Conservation (phyloP, 2,113 vertebrate genomes). For the Gopherus flavomarginatus region DNA sequence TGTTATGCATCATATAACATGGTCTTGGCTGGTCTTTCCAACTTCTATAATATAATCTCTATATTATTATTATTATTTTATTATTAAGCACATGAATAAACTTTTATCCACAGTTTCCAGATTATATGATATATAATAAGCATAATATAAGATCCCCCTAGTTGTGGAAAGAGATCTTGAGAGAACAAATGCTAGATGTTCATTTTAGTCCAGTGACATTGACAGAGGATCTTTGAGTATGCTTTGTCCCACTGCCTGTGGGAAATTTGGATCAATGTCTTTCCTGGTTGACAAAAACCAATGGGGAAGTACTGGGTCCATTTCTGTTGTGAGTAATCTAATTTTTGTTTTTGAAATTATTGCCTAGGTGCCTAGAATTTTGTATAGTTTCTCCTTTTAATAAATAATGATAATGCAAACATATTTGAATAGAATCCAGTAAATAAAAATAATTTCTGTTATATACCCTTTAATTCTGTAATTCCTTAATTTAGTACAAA, state of each 20-base stretch:
- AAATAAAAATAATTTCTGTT: not conserved
- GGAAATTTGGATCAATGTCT: not conserved
- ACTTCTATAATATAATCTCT: too few relatives aligned
- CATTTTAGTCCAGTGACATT: not conserved
- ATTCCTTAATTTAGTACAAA: not conserved
- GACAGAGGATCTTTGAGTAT: not conserved
- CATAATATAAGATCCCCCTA: not conserved
- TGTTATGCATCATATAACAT: too few relatives aligned
- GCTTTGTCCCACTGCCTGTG: not conserved
- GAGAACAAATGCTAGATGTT: not conserved
- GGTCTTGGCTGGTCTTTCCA: too few relatives aligned
- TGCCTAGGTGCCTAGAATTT: not conserved
- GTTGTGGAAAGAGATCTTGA: not conserved
- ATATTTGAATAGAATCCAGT: not conserved
- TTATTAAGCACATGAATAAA: not conserved
- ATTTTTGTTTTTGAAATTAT: not conserved
- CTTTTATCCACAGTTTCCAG: not conserved
- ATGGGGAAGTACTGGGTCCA: not conserved
- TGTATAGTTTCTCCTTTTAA: not conserved
- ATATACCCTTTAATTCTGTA: not conserved
- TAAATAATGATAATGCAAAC: not conserved
- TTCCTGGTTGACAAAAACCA: not conserved
- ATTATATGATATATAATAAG: not conserved
- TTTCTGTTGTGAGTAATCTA: not conserved
- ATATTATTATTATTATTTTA: not conserved